Evolutionary conservation across 2,888 invertebrate species (phyloP), one percentile per base, ranked within the genome.

Genomic region (Troilus luridus): DNA sequence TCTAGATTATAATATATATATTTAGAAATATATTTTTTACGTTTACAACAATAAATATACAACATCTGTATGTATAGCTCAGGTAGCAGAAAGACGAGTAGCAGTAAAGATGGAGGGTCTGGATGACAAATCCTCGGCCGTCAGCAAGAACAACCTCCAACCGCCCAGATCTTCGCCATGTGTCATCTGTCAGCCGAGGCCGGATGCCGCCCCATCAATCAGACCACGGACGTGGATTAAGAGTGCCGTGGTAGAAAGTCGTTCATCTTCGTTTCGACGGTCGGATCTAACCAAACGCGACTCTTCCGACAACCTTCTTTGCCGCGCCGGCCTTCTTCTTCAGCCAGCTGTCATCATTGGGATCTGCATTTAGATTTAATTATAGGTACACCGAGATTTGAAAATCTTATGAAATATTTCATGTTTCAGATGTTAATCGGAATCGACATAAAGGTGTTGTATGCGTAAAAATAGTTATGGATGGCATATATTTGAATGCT

Each of bases 201-300:
- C 56, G 56, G 85, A 85, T n/a, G 85, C 85, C 85, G 85, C 85
- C 56, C 56, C 85, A 85, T 85, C 85, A 14, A 77, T 77, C 72
- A 77, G 72, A 9, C 7, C 72, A 54, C 81, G 54, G 56, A 21
- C 85, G 21, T 54, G 85, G 85, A 85, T 85, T 85, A 85, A 85
- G 85, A 85, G 85, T 54, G 85, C 85, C 85, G 56, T 85, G 85
- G 56, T 58, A 85, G 54, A n/a, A n/a, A 56, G 85, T 58, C 85
- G 56, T 85, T 58, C 54, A 58, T 85, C 85, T 85, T 85, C 85
- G 56, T 85, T 85, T 5, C 56, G 10, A n/a, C 17, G 56, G 56
- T 21, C 56, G 56, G 85, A 54, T 81, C 81, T 81, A 81, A 81
- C 81, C 54, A 81, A 81, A 56, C 85, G 56, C 56, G 56, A 85